Base-by-base conservation (phyloP, 2,888 invertebrate species). In the Hirtodrosophila confusa region DNA sequence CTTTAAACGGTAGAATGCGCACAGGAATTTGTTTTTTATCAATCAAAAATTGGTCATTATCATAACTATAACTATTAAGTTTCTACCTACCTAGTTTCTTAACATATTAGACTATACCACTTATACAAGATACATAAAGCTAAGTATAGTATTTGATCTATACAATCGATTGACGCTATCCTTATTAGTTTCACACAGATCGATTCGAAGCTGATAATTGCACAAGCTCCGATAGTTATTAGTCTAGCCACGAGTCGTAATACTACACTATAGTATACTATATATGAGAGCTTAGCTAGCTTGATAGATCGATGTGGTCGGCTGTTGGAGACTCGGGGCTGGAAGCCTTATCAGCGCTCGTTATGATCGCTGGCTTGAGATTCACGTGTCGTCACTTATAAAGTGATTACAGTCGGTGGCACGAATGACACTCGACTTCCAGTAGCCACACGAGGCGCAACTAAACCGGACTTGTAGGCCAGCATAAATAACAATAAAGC, bases 301-400 rank as follows among this genome's bases (percentile, higher is more conserved):
- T 6, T 8, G 8, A 6, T 11, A n/a, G n/a, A 12, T 36, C n/a
- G 39, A 24, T 41, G 51, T 41, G 48, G 47, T 36, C 36, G 33
- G 11, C 9, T 3, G 35, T 11, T 55, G 43, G 54, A 27, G 27
- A 27, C 27, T 27, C 27, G 27, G 27, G 27, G 27, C 27, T 27
- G 27, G 27, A 27, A 27, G 71, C 58, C 47, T 29, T 79, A 75
- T 63, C 69, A 75, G 60, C 61, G 73, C 61, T 17, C n/a, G 36
- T 0, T 4, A 23, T 17, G 44, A 31, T 51, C 45, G 58, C 27
- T 33, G 39, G 3, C 12, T 35, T 27, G 23, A 40, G 54, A 76
- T 62, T 88, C 82, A 83, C 82, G 82, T 83, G 82, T 79, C 51
- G 73, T 54, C 88, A 75, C 76, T 88, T 83, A 83, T 83, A 88